Evolutionary conservation across 35 echinoderm and acorn worm species (phyloP).

Genomic region (Heliocidaris erythrogramma): DNA sequence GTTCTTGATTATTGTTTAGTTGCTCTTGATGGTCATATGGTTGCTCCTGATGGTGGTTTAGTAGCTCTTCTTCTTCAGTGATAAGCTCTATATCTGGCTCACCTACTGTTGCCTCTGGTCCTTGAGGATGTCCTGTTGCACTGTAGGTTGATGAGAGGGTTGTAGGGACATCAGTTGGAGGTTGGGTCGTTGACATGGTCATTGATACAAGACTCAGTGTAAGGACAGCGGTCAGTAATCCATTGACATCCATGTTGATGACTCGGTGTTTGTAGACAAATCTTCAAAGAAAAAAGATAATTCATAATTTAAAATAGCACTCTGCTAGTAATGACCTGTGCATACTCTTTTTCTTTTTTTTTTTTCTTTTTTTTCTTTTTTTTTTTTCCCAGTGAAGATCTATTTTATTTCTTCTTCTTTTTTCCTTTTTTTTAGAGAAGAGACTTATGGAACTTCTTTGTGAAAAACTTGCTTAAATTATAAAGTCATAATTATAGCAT

Average conservation of each 20-base stretch:
- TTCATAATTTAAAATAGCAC: not conserved
- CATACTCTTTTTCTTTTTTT: not conserved
- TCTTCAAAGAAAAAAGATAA: not conserved
- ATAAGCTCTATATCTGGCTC: not conserved
- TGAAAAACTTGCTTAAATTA: no score
- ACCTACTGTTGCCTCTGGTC: not conserved
- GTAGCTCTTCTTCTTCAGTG: not conserved
- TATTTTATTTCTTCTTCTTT: no score
- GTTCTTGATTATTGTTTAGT: not conserved
- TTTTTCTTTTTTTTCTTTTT: not conserved
- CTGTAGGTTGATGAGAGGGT: not conserved
- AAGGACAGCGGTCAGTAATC: not conserved
- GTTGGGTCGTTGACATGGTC: not conserved
- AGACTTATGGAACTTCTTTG: no score
- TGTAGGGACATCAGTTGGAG: not conserved
- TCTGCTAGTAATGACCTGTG: not conserved
- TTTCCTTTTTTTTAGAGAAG: no score
- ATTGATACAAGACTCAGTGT: not conserved
- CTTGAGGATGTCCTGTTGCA: not conserved
- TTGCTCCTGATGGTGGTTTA: not conserved
- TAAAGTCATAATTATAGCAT: no score
- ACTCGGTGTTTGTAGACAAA: not conserved
- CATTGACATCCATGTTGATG: not conserved
- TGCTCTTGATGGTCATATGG: not conserved
- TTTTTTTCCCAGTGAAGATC: no score